These are phyloP conservation scores for Apodemus agrarius DNA, from an alignment of 2,797 vertebrate genomes.

Conservation along the genomic window DNA sequence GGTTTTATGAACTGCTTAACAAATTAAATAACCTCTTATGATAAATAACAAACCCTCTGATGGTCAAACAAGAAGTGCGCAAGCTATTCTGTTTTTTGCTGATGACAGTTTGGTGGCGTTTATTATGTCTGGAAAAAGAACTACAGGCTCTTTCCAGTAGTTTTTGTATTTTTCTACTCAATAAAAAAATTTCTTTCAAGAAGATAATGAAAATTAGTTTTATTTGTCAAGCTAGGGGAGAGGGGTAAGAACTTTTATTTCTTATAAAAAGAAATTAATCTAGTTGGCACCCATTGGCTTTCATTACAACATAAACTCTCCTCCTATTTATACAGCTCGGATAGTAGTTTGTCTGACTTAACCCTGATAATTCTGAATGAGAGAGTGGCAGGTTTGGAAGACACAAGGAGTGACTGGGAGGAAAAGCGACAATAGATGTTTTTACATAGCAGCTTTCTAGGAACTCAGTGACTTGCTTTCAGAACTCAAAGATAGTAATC, in stretches of 20 bases:
- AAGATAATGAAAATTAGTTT: not conserved
- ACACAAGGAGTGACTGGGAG: not conserved
- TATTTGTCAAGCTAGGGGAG: conserved; percentile 32
- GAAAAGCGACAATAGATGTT: not conserved
- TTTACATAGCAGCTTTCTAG: not conserved
- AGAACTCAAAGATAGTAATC: not conserved
- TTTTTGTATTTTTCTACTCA: not conserved
- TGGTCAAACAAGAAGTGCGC: not conserved
- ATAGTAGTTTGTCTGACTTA: conserved; percentile 11
- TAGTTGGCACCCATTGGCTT: not conserved
- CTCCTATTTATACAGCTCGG: not conserved
- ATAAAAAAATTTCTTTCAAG: conserved; percentile 30
- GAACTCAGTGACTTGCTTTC: not conserved
- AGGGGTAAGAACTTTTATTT: not conserved
- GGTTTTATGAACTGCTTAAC: conserved; percentile 21
- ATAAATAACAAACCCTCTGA: not conserved
- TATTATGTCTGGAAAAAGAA: not conserved
- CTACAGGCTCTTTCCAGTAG: not conserved
- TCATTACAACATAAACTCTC: not conserved
- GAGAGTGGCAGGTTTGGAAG: not conserved
- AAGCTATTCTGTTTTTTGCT: not conserved
- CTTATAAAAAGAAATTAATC: not conserved
- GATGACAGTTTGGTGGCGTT: not conserved
- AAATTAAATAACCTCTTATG: conserved; percentile 5
- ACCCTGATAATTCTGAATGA: conserved; percentile 1